Base-by-base conservation (phyloP, 2,113 vertebrate species). In the Caranx ignobilis region DNA sequence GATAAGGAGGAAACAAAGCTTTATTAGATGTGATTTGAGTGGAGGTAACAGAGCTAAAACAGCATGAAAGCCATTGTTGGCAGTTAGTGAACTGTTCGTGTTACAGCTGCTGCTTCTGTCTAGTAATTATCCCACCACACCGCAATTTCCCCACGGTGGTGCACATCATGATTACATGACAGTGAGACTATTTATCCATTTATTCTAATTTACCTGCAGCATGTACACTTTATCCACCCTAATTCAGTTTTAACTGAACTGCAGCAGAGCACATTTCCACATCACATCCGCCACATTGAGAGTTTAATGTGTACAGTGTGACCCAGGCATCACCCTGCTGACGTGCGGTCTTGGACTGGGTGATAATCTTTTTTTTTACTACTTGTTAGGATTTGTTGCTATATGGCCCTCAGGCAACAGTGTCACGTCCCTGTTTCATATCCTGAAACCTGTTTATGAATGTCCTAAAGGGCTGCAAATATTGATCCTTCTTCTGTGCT, bases 401-500 rank as follows among this genome's bases (percentile, higher is more conserved):
- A 82, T 67, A 65, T 47, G 61, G 45, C 75, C 83, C 75, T 75
- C 66, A 61, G 69, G 82, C 84, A 67, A 67, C 70, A 31, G 37
- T 65, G 75, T 75, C 72, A 55, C 65, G 60, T 81, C 73, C 75
- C 67, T 26, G 55, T 71, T 85, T 93, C 87, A 91, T 92, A 89
- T 92, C 92, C 92, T 90, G 92, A 87, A 78, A 83, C 79, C 57
- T 10, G 16, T 43, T 47, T 41, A 71, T 54, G 77, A 79, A 54
- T 43, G 65, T 67, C 26, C 50, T 94, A 93, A 93, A 93, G 75
- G 74, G 86, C 81, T 86, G 82, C 90, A 90, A 94, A 94, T 94
- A 91, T 91, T 92, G 91, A 93, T 90, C 74, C 67, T 82, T 72
- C 61, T 68, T 39, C 54, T 11, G 35, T 63, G 59, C 43, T 54